Percentiles rank a stretch among this genome's conserved stretches.
phyloP scores from a whole-genome alignment of 2,797 vertebrate genomes.

The Oryzias sinensis region DNA sequence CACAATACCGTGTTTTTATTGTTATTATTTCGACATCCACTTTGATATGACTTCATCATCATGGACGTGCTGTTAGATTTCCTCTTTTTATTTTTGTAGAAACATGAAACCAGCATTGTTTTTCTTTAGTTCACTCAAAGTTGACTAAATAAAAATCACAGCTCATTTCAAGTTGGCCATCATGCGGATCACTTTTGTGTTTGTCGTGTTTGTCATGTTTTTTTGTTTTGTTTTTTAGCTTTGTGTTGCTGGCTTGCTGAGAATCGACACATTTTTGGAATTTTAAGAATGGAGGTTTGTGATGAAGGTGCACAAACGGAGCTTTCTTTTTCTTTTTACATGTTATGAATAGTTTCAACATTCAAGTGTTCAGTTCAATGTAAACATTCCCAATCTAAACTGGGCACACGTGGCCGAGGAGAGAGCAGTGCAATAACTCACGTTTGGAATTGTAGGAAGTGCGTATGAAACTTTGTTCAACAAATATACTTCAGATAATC shows the following conservation, averaged over 20 bases:
- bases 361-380: not conserved
- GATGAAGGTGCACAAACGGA: too few relatives aligned
- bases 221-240: slow-evolving; percentile 1
- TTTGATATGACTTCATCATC: slow-evolving; percentile 67
- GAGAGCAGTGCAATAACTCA: too few relatives aligned
- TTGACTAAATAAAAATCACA: slow-evolving; percentile 75
- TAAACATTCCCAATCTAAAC: too few relatives aligned
- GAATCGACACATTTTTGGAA: too few relatives aligned
- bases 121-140: slow-evolving; percentile 71
- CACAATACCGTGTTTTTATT: slow-evolving; percentile 26
- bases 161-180: slow-evolving; percentile 71
- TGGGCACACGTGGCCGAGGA: too few relatives aligned
- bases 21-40: slow-evolving; percentile 33
- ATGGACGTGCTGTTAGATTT: slow-evolving; percentile 66
- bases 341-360: too few relatives aligned
- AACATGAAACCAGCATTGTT: slow-evolving; percentile 55
- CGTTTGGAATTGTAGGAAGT: not conserved
- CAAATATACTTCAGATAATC: slow-evolving; percentile 10
- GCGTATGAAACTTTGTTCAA: slow-evolving; percentile 16
- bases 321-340: too few relatives aligned
- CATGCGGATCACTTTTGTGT: slow-evolving; percentile 68
- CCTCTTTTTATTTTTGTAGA: slow-evolving; percentile 57
- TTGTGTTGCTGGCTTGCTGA: too few relatives aligned
- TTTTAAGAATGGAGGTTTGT: too few relatives aligned
- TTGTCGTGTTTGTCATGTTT: slow-evolving; percentile 35